Percentiles rank a stretch among this genome's conserved stretches.
phyloP scores from a whole-genome alignment of 1,140 invertebrate genomes.

The Pissodes strobi region DNA sequence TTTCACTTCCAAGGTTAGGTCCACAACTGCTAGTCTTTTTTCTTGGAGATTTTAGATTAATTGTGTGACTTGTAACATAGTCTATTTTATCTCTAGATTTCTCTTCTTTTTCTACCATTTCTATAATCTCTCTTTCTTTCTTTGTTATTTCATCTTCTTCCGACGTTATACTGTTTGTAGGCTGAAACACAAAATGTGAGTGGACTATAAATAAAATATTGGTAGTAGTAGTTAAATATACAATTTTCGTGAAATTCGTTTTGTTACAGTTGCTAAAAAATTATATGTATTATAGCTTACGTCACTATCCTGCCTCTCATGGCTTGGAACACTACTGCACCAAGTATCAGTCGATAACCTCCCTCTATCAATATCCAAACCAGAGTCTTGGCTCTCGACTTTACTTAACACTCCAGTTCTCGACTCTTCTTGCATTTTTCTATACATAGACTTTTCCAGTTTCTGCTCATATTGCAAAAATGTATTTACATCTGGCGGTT shows the following conservation, averaged over 20 bases:
- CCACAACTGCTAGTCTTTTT: slow-evolving; percentile 27
- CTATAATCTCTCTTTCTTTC: slow-evolving; percentile 74
- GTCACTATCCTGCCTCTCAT: slow-evolving; percentile 79
- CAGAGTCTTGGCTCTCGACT: slow-evolving; percentile 73
- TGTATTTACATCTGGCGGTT: slow-evolving; percentile 78
- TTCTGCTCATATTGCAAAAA: slow-evolving; percentile 79
- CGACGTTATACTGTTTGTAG: slow-evolving; percentile 55
- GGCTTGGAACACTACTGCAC: slow-evolving; percentile 68
- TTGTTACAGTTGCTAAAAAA: not conserved
- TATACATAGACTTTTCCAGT: slow-evolving; percentile 73
- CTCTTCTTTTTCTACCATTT: slow-evolving; percentile 69
- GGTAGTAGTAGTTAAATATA: not conserved
- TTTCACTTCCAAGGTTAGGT: slow-evolving; percentile 45
- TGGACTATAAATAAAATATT: not conserved
- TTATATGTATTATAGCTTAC: slow-evolving; percentile 28
- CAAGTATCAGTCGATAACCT: slow-evolving; percentile 62
- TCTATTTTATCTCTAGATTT: slow-evolving; percentile 52
- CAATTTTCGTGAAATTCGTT: too few relatives aligned
- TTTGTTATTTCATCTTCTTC: slow-evolving; percentile 75
- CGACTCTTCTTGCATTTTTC: slow-evolving; percentile 59
- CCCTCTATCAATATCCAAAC: slow-evolving; percentile 70
- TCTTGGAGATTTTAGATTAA: not conserved
- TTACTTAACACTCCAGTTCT: slow-evolving; percentile 43
- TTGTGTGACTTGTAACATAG: slow-evolving; percentile 2
- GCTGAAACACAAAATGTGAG: slow-evolving; percentile 36